Percentiles rank a stretch among this genome's conserved stretches.
phyloP scores from a whole-genome alignment of 2,113 vertebrate genomes.

The Chaetodon trifascialis region DNA sequence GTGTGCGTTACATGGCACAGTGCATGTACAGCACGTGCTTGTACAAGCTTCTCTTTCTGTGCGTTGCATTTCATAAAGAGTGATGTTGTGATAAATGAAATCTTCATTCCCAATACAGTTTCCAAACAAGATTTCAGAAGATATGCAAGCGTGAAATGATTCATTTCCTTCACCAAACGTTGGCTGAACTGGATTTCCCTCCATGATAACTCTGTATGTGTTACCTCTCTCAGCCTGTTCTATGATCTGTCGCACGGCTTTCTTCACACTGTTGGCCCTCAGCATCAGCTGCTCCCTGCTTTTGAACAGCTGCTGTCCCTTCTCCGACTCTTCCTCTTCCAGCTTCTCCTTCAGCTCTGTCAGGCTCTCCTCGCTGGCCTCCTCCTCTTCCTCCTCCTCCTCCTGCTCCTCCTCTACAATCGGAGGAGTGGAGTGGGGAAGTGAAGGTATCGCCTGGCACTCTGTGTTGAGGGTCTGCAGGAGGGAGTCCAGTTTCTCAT shows the following conservation, averaged over 20 bases:
- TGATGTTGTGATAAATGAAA: neutral
- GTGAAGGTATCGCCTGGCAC: constrained; percentile 79
- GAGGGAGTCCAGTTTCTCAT: constrained; percentile 95
- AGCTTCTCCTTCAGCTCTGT: constrained; percentile 91
- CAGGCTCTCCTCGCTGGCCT: constrained; percentile 92
- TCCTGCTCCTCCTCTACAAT: constrained; percentile 92
- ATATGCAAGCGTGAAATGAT: too few species aligned
- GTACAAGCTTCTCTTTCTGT: neutral
- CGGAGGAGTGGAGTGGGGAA: constrained; percentile 83
- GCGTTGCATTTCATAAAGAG: neutral
- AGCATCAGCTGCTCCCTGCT: constrained; percentile 93
- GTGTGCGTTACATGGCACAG: too few species aligned
- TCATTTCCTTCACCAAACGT: neutral
- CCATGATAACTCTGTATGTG: neutral
- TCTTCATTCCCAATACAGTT: neutral
- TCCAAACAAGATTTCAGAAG: neutral
- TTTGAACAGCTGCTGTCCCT: constrained; percentile 86
- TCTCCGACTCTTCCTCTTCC: constrained; percentile 85
- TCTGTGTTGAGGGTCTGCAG: constrained; percentile 92
- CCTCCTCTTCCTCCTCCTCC: constrained; percentile 85
- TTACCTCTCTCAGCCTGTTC: constrained; percentile 96
- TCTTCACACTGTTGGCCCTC: constrained; percentile 97
- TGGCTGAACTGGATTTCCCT: neutral
- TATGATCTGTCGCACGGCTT: constrained; percentile 96
- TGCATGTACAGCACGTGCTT: neutral